Conservation (phyloP, 2,113 vertebrate genomes). For the Zosterops japonicus region DNA sequence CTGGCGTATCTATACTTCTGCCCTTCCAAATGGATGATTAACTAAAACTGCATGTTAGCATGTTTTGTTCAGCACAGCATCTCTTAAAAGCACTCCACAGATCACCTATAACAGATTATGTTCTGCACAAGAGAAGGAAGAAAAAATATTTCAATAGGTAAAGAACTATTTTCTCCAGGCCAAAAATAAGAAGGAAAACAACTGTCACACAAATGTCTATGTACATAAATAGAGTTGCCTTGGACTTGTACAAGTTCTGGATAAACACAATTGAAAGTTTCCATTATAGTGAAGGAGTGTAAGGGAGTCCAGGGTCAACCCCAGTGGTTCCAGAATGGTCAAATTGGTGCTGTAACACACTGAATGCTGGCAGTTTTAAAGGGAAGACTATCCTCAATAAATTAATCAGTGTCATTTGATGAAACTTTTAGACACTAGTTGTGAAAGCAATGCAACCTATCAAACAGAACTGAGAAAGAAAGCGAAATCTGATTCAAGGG, state of each 20-base stretch:
- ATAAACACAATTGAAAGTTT: background rate
- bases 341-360: background rate
- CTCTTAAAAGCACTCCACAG: background rate
- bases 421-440: background rate
- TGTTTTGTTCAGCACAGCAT: background rate
- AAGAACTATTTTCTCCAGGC: background rate
- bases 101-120: background rate
- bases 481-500: accelerated
- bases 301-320: background rate
- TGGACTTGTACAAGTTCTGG: background rate
- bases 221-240: background rate
- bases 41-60: background rate
- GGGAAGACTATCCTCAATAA: background rate
- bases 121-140: background rate
- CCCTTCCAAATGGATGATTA: background rate
- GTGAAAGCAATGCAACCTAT: background rate
- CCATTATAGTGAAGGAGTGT: background rate
- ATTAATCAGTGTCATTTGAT: background rate
- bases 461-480: background rate
- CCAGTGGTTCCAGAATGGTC: background rate
- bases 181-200: background rate
- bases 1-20: background rate
- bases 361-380: background rate
- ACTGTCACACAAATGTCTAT: background rate
- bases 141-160: background rate